Evolutionary conservation across 2,888 invertebrate genomes (phyloP), one percentile per base, ranked within the genome.

Genomic region (Nomada fabriciana): DNA sequence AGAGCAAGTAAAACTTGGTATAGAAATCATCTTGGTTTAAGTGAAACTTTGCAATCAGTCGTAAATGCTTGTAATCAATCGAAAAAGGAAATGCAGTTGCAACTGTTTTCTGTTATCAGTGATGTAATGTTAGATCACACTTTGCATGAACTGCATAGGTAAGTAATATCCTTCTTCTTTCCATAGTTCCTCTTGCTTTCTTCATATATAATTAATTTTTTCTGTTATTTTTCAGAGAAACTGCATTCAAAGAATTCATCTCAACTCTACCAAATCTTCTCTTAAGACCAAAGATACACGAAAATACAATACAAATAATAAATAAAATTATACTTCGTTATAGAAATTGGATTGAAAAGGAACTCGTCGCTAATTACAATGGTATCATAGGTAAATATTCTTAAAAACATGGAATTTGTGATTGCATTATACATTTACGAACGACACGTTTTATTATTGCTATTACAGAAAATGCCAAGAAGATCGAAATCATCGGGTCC

Each of bases 41-140:
- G 82, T n/a, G 81, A 89, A 59, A 89, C 88, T 70, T 83, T 93
- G n/a, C 79, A 86, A 72, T 83, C 69, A 42, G 67, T 90, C 36
- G 89, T 91, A 61, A 78, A 89, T 47, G 84, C 85, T 10, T 89
- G 85, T 5, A 80, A 84, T 13, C 81, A 89, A 57, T 69, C 89
- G 5, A 90, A 88, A 67, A 88, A 85, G 57, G 91, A 93, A 65
- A 74, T 92, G 29, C 90, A 94, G 74, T 90, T 91, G 0, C 94
- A 94, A 25, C 87, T 95, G 18, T 94, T 95, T 50, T 82, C 91
- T 13, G 90, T 95, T n/a, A 90, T 95, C 13, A 94, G 94, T 76
- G 94, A 94, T 59, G 94, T 95, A 59, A 93, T 94, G 11, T 92
- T 95, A 85, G 91, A 94, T 60, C 91, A 92, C 2, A 89, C 92